These are phyloP conservation scores for Tribolium freemani DNA, from an alignment of 2,888 invertebrate species.

Conservation along the genomic window DNA sequence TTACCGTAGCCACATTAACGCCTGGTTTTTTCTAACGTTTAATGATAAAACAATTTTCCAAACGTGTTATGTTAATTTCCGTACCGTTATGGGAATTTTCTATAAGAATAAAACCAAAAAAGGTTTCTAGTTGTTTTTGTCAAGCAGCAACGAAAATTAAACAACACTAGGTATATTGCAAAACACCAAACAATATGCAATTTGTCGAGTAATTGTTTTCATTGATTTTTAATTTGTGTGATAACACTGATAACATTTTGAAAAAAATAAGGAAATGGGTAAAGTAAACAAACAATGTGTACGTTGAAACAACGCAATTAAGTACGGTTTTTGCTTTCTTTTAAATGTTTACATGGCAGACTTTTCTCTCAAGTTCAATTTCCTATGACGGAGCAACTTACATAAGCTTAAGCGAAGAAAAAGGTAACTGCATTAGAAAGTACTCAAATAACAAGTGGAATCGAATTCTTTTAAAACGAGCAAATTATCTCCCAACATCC, in stretches of 20 bases:
- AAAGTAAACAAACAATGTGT: too few species aligned
- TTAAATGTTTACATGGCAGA: too few species aligned
- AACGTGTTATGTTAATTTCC: background rate
- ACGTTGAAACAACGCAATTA: too few species aligned
- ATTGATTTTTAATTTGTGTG: too few species aligned
- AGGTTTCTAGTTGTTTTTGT: too few species aligned
- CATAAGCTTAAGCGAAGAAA: background rate
- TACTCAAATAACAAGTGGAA: background rate
- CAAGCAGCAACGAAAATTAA: too few species aligned
- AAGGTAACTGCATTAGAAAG: background rate
- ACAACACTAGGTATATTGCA: too few species aligned
- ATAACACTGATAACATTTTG: too few species aligned
- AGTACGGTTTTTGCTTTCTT: too few species aligned
- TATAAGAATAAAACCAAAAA: background rate
- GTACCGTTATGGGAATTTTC: background rate
- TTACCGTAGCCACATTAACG: background rate
- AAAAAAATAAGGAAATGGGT: too few species aligned
- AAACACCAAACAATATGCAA: too few species aligned
- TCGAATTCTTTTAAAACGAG: background rate
- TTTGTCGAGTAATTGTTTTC: too few species aligned
- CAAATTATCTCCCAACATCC: background rate
- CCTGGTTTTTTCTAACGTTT: background rate
- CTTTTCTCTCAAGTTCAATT: background rate
- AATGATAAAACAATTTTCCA: background rate
- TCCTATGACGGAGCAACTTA: background rate